These are phyloP conservation scores for Chironomus tepperi DNA, from an alignment of 1,140 invertebrate species.

Conservation along the genomic window DNA sequence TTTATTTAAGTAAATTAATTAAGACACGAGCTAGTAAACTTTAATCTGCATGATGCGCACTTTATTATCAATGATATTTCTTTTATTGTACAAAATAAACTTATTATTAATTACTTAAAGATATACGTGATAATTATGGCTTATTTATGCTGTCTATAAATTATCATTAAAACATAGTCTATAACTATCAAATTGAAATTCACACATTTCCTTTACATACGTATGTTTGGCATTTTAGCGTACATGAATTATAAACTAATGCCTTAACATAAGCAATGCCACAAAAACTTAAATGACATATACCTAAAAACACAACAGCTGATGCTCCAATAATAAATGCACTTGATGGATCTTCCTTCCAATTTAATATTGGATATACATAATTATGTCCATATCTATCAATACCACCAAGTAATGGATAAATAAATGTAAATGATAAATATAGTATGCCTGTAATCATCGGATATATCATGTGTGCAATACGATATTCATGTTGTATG, in stretches of 20 bases:
- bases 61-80: no score
- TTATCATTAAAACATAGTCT: no score
- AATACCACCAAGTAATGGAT: background rate
- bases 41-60: no score
- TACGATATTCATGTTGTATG: background rate
- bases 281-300: background rate
- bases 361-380: constrained; percentile 4
- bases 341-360: background rate
- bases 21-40: no score
- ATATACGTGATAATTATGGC: no score
- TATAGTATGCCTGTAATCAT: background rate
- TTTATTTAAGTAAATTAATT: no score
- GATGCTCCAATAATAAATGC: background rate
- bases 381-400: background rate
- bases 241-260: no score
- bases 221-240: no score
- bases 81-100: no score
- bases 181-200: background rate
- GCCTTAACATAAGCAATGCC: background rate
- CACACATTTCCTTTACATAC: background rate
- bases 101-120: no score
- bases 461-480: background rate
- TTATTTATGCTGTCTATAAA: no score
- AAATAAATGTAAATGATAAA: background rate
- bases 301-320: background rate